Percentiles rank a stretch among this genome's conserved stretches.
Evolutionary conservation across 2,113 vertebrate species (phyloP).

Genomic region (Aphyosemion australe): DNA sequence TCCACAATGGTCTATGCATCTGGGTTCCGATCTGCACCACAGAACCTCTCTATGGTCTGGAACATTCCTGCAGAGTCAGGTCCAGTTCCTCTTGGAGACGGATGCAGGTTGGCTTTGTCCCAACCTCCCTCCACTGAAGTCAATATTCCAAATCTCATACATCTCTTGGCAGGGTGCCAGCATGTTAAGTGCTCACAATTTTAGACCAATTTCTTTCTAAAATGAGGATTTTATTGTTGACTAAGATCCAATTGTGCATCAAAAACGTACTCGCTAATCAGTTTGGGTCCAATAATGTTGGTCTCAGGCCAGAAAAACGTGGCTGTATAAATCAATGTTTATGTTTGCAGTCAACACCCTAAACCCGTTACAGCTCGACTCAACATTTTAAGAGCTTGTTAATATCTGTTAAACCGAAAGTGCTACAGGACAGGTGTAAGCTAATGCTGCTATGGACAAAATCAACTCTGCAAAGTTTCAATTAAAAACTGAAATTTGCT

Average conservation of each 20-base stretch:
- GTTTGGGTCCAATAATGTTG: too few relatives aligned
- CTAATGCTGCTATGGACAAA: too few relatives aligned
- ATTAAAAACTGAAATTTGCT: too few relatives aligned
- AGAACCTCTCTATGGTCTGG: conserved; percentile 55
- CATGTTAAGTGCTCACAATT: conserved; percentile 31
- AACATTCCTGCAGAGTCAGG: conserved; percentile 65
- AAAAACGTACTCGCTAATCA: too few relatives aligned
- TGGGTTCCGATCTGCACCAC: conserved; percentile 61
- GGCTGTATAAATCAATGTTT: too few relatives aligned
- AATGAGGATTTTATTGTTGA: conserved; percentile 19
- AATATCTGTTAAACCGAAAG: too few relatives aligned
- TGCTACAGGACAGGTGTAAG: too few relatives aligned
- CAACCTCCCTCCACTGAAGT: conserved; percentile 47
- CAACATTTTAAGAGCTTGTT: too few relatives aligned
- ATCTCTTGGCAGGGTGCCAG: conserved; percentile 35
- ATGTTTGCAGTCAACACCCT: too few relatives aligned
- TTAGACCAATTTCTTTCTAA: conserved; percentile 17
- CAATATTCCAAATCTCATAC: conserved; percentile 59
- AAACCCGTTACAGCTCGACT: too few relatives aligned
- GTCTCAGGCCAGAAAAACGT: too few relatives aligned
- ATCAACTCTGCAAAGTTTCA: too few relatives aligned
- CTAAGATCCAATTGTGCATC: conserved; percentile 9
- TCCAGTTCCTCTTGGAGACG: conserved; percentile 76
- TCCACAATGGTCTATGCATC: conserved; percentile 58
- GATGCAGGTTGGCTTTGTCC: conserved; percentile 58